Base-by-base conservation (phyloP, 1,140 invertebrate species). In the Zophobas morio region DNA sequence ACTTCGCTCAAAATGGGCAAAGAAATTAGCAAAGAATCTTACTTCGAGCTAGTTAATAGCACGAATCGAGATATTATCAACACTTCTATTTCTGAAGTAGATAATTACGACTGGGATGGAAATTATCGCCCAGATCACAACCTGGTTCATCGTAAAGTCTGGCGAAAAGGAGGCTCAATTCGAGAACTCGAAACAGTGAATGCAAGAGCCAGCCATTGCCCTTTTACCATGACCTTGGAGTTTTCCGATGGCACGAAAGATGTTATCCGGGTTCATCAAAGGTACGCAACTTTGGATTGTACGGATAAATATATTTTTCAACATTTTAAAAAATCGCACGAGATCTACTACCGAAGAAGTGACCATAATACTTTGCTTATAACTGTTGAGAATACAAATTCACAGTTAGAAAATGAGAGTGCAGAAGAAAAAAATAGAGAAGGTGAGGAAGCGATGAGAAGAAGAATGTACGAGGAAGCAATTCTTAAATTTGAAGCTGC, bases 361-460 rank as follows among this genome's bases (percentile, higher is more conserved):
- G 4, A 20, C n/a, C 2, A 51, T 4, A 6, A 6, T n/a, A 4
- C 20, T 20, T n/a, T 20, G 49, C 2, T 51, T 20, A 51, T 2
- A 4, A 51, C 20, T n/a, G 32, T 60, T 20, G 4, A 60, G 20
- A 60, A 60, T 6, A 60, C 56, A 1, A 39, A 60, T 37, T 5
- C 36, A 39, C 56, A 60, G 6, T 60, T 60, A n/a, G 2, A 60
- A 36, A 39, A 60, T 8, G 6, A 60, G 2, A 39, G 2, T 8
- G 56, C 56, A 8, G 56, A 60, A 39, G 6, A 39, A 39, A 8
- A 5, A 36, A 60, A 60, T 3, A 60, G 39, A 39, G 56, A 60
- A 60, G 56, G 56, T 8, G 34, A 60, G 8, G 56, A 6, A 37
- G 34, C 56, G 1, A 39, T 39, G 34, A 60, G 20, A 39, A 5